Base-by-base conservation (phyloP, 2,888 invertebrate genomes). In the Dichetophora obliterata region DNA sequence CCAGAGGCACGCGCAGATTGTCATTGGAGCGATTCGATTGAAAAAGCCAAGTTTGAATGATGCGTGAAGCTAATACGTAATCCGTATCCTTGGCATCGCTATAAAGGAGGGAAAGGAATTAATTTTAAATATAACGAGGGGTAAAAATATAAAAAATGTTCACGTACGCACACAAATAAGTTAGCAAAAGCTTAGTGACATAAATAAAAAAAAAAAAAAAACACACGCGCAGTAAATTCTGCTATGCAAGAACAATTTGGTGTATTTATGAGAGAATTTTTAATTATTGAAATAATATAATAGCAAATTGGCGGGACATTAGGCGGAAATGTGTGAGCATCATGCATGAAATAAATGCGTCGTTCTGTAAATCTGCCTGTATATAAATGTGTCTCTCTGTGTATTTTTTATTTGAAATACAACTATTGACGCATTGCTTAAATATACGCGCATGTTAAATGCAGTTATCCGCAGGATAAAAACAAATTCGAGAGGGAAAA, bases 41-140 rank as follows among this genome's bases (percentile, higher is more conserved):
- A 80, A 88, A 89, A 3, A 90, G 84, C 89, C 88, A 89, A 14
- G 89, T 89, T 77, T 89, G 88, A 71, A 90, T 87, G 52, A 90
- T 88, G 80, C 90, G 86, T 14, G 89, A 90, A 54, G 89, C 89
- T 61, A 88, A 83, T 77, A 88, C 86, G 81, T 89, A 90, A 81
- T 90, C 89, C 22, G 88, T 83, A 77, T 87, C 88, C 78, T 85
- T 85, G 48, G 88, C 83, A 81, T 88, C 88, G 73, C 88, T 88
- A 78, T 27, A 34, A 34, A 65, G 19, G 54, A 22, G 54, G 19
- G 19, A 1, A 54, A 54, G 5, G n/a, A 54, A 54, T 54, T 19
- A n/a, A 54, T 22, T 54, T 54, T 54, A 19, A 54, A 54, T 22
- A 54, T 66, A 43, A 34, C 43, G 65, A 43, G 22, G 37, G 22